Evolutionary conservation across 2,113 vertebrate species (phyloP), one percentile per base, ranked within the genome.

Genomic region (Anhinga anhinga): DNA sequence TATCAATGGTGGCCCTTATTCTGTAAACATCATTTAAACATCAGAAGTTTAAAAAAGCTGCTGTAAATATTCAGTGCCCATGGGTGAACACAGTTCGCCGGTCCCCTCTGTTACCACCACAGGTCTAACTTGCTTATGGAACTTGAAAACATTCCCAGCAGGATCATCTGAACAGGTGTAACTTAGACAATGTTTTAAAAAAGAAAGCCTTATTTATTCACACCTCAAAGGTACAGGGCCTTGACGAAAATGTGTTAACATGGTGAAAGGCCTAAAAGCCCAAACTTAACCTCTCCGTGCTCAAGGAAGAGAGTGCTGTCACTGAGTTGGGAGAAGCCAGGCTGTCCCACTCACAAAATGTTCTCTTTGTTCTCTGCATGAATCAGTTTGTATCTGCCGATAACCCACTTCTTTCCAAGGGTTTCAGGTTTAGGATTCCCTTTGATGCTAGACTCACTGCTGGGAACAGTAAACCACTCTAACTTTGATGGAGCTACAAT

Each of bases 381-480:
- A 88, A 85, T 80, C 81, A 45, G 77, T 91, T 96, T 95, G 91
- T 85, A 85, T 91, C 86, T 94, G 82, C 85, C 93, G 78, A 86
- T 95, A 95, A 95, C 63, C 80, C 85, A 81, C 79, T 94, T 96
- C 90, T 83, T 93, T 81, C 88, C 49, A 65, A 88, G 53, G 26
- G 58, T 81, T 83, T 94, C 67, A 83, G 32, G 85, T 95, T 95
- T 86, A 88, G 76, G 82, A 90, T 92, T 95, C 90, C 59, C 63
- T 96, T 96, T 97, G 96, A 97, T 96, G 63, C 82, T 47, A 88
- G 72, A 20, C 69, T 87, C 47, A 63, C 93, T 86, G 88, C 94
- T 93, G 92, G 72, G 84, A 96, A 95, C 67, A 81, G 86, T 81
- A 95, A 97, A 96, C 90, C 74, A 38, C n/a, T 69, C 62, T 36